Base-by-base conservation (phyloP, 2,797 vertebrate species). In the Acipenser oxyrinchus region DNA sequence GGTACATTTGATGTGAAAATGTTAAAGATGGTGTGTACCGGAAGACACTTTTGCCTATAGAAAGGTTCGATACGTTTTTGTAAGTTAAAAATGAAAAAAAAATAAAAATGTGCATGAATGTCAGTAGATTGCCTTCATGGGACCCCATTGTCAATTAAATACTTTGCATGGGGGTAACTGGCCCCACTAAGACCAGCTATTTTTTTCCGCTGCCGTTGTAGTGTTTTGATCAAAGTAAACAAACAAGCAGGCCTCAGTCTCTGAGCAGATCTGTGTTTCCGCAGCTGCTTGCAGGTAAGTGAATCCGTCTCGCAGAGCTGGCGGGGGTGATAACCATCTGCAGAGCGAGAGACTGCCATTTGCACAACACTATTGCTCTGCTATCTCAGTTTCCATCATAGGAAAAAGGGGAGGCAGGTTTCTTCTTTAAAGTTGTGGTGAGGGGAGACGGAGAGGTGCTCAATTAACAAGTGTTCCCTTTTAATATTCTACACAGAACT, bases 321-420 rank as follows among this genome's bases (percentile, higher is more conserved):
- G n/a, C 3, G 7, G 48, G 6, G 7, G n/a, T 49, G 55, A 49
- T 50, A 8, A n/a, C 10, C 9, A 10, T 49, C 57, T 57, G 8
- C 13, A 2, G 12, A 9, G 7, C 8, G 53, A 9, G 6, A 50
- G 10, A 7, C 13, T 49, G 12, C 9, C 12, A 13, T 58, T 37
- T n/a, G 55, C 12, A 13, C 55, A 58, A n/a, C 9, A 12, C 3
- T 4, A 37, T 37, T 4, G 23, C 23, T 37, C 23, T 37, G 23
- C 23, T 58, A 58, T 72, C 70, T 65, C 62, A 48, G 15, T 13
- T 49, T 58, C 10, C 55, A 8, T 51, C 1, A 11, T 55, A 59
- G 2, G 4, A 37, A 37, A 37, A 37, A 37, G 23, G 23, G 23
- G 37, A 12, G 2, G 66, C 23, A 6, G 37, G 57, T 61, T 48